These are phyloP conservation scores for Drosophila tanythrix DNA, from an alignment of 2,888 invertebrate genomes.

Conservation along the genomic window DNA sequence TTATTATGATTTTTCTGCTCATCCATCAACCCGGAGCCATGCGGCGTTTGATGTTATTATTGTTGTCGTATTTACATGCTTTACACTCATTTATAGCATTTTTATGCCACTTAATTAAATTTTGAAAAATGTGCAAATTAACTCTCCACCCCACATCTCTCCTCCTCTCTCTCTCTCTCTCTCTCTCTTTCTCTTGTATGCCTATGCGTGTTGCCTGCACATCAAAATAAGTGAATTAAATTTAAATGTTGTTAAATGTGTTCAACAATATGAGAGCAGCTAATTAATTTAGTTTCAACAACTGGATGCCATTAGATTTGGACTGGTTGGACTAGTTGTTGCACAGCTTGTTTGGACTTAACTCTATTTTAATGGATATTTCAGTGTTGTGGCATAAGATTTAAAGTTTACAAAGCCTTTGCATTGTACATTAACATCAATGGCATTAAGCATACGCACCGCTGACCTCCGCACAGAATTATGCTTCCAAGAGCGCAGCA, in stretches of 20 bases:
- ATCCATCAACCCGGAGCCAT: conserved; percentile 46
- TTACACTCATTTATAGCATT: conserved; percentile 53
- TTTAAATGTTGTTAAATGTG: conserved; percentile 47
- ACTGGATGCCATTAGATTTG: conserved; percentile 8
- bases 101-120: conserved; percentile 66
- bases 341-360: background rate
- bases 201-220: background rate
- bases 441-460: conserved; percentile 25
- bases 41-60: conserved; percentile 26
- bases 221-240: conserved; percentile 57
- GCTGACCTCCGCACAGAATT: conserved; percentile 7
- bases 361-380: background rate
- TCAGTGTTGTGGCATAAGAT: background rate
- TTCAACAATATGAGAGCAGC: conserved; percentile 42
- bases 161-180: background rate
- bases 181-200: background rate
- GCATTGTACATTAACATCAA: background rate
- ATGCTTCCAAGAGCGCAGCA: conserved; percentile 31
- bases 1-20: conserved; percentile 49
- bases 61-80: conserved; percentile 34
- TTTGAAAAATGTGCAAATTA: conserved; percentile 63
- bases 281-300: conserved; percentile 41
- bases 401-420: background rate
- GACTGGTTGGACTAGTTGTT: background rate
- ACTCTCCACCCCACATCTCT: background rate